Conservation (phyloP, 2,113 vertebrate genomes). For the Xyliphius kryptos region DNA sequence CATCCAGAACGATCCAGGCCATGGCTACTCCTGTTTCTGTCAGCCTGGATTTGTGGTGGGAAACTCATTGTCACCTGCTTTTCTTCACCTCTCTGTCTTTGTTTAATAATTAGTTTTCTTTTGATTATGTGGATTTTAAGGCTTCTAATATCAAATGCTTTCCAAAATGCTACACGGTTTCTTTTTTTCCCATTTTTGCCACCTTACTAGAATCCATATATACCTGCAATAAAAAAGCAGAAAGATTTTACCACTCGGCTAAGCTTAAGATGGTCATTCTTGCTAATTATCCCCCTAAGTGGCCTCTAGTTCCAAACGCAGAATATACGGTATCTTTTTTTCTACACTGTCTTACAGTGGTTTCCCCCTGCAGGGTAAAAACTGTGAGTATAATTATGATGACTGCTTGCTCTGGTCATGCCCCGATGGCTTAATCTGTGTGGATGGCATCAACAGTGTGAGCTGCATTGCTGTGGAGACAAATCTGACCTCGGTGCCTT, state of each 20-base stretch:
- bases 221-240: background rate
- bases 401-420: conserved; percentile 73
- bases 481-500: conserved; percentile 47
- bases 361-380: conserved; percentile 61
- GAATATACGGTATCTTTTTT: background rate
- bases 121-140: no score
- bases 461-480: conserved; percentile 62
- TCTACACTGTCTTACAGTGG: background rate
- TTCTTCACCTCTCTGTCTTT: conserved; percentile 4
- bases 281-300: no score
- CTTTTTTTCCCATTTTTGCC: background rate
- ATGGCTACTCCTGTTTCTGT: conserved; percentile 82
- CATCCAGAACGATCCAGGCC: conserved; percentile 73
- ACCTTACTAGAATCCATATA: background rate
- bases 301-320: background rate
- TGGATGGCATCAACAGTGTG: conserved; percentile 74
- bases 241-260: background rate
- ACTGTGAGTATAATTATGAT: conserved; percentile 76
- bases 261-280: no score
- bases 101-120: no score
- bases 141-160: background rate
- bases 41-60: conserved; percentile 85
- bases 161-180: no score
- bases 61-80: conserved; percentile 42
- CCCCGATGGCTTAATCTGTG: conserved; percentile 66